phyloP scores from a whole-genome alignment of 1,140 invertebrate species.

The Aphelinus certus region DNA sequence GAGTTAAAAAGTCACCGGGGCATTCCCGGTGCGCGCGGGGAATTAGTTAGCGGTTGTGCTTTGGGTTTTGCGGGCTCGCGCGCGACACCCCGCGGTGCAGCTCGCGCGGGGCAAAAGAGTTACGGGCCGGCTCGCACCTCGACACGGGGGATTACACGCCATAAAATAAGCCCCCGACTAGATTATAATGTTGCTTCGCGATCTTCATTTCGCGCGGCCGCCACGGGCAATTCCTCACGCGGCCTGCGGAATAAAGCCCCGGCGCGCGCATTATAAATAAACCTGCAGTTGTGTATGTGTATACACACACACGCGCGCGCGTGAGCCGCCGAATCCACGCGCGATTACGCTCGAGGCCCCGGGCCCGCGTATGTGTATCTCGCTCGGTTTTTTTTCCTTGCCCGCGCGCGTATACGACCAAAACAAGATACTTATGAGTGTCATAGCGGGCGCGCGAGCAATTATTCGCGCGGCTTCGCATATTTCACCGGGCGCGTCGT shows the following conservation, averaged over 20 bases:
- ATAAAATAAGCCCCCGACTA: slow-evolving; percentile 60
- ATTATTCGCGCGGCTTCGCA: too few relatives aligned
- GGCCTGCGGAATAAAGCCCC: background rate
- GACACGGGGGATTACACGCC: slow-evolving; percentile 62
- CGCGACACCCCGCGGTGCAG: slow-evolving; percentile 59
- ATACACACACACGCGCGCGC: too few relatives aligned
- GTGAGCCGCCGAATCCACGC: too few relatives aligned
- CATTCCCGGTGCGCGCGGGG: slow-evolving; percentile 50
- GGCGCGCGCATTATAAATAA: too few relatives aligned
- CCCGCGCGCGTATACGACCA: too few relatives aligned
- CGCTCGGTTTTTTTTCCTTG: too few relatives aligned
- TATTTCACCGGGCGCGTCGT: too few relatives aligned
- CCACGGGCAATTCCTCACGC: slow-evolving; percentile 44
- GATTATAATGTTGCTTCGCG: slow-evolving; percentile 61
- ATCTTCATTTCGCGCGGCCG: slow-evolving; percentile 37
- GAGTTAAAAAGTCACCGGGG: slow-evolving; percentile 42
- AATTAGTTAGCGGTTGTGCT: slow-evolving; percentile 59
- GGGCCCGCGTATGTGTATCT: too few relatives aligned
- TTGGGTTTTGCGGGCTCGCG: slow-evolving; percentile 42
- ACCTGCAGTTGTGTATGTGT: too few relatives aligned
- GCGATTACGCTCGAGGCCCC: too few relatives aligned
- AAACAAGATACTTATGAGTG: too few relatives aligned
- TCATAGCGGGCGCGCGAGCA: too few relatives aligned
- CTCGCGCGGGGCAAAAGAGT: slow-evolving; percentile 56
- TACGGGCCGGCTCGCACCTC: slow-evolving; percentile 61